Evolutionary conservation across 2,113 vertebrate genomes (phyloP), one percentile per base, ranked within the genome.

Genomic region (cattle (Bos taurus)): DNA sequence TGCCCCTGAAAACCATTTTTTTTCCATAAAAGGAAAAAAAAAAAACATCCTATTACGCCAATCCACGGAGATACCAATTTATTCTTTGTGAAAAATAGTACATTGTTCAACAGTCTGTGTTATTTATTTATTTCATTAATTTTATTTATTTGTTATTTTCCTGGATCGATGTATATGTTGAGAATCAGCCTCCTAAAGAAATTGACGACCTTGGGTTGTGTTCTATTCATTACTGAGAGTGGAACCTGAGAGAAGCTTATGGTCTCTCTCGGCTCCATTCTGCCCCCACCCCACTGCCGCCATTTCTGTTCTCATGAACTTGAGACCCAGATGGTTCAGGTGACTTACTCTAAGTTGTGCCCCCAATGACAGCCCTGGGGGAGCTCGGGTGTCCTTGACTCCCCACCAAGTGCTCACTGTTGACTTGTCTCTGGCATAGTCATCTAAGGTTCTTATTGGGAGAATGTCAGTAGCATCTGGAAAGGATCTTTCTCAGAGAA

Each of bases 1-100:
- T 57, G 88, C 80, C 93, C 87, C 62, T 96, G 97, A 97, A 97
- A 93, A 82, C 2, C 56, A 36, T 95, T 85, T 33, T 88, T 92
- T 83, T 54, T n/a, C 80, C 81, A 92, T 67, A 85, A 98, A 77
- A 92, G 7, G 23, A 74, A 74, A 36, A 64, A n/a, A n/a, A 36
- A 40, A 88, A 95, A 83, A 33, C 26, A 83, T 28, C 56, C 46
- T 4, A 5, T 85, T 71, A 23, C 25, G 40, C 88, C 95, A 87
- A 40, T 89, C 50, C 64, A 21, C 26, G 3, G 62, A 93, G 48
- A 88, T 71, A 84, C 28, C 87, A 94, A 87, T 94, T 94, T 93
- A 83, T 90, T 95, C 67, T 87, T 93, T 91, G 62, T 91, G 71
- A 89, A 95, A 94, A 60, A 91, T 17, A 80, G 67, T n/a, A 57